Base-by-base conservation (phyloP, 2,113 vertebrate species). In the Chionodraco myersi region DNA sequence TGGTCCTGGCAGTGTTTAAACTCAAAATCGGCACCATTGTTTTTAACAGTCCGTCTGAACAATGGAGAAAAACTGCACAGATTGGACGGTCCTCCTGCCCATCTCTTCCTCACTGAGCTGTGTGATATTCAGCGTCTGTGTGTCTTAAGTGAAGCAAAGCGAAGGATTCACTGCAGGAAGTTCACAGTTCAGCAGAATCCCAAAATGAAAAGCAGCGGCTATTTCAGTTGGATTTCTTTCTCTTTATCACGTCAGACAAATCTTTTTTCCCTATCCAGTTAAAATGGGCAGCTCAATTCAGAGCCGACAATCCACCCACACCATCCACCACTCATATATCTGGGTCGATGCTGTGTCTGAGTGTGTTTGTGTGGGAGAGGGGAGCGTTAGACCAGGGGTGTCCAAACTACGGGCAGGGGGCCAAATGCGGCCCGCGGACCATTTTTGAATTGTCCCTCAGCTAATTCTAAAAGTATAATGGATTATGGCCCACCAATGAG, bases 231-330 rank as follows among this genome's bases (percentile, higher is more conserved):
- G 1, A 36, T 51, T 64, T 47, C 16, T 52, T 51, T 60, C 54
- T 47, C 52, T 75, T 62, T 15, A 62, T 54, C 58, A 54, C 41
- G 26, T 16, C 6, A 30, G 59, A 61, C 75, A 72, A 88, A 66
- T 48, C 54, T 30, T 34, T 75, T 82, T 59, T 76, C 59, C 53
- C 44, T 53, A 4, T 66, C 44, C 62, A 52, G 61, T 41, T 36
- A n/a, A 72, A 83, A 79, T 67, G 56, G 59, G 23, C 58, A 61
- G 73, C 81, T 85, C 65, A 60, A 47, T 80, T 82, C 65, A 57
- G 44, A 72, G 60, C 78, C 7, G 44, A 30, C 59, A 23, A 34
- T 72, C 80, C 54, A 52, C 68, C 77, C 74, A 68, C 76, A 16
- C 48, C 72, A 36, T 13, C 45, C 51, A 72, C 83, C 83, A 41